These are phyloP conservation scores for Pygoscelis adeliae DNA, from an alignment of 2,113 vertebrate genomes.

Conservation along the genomic window DNA sequence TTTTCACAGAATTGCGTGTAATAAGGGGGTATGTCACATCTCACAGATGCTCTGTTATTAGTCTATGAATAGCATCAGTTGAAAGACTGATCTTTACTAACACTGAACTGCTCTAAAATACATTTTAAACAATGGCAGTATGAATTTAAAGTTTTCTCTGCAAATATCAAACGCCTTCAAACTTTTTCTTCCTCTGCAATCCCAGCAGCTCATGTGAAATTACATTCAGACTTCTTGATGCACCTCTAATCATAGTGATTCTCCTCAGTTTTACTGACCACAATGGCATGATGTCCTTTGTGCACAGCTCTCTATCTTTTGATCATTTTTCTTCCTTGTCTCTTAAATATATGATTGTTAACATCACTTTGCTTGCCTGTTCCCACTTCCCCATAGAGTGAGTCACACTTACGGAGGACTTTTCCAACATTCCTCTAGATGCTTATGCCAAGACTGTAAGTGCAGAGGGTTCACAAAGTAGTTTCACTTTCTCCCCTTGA, in stretches of 20 bases:
- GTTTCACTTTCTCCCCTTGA: background rate
- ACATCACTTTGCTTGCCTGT: background rate
- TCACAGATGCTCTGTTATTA: constrained; percentile 28
- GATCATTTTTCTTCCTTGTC: background rate
- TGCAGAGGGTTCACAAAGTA: background rate
- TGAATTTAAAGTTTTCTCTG: background rate
- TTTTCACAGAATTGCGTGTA: background rate
- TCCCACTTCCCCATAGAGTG: background rate
- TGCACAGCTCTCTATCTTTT: background rate
- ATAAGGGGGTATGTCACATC: background rate
- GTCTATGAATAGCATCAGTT: constrained; percentile 4
- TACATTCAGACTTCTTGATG: background rate
- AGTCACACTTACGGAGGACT: background rate
- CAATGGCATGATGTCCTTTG: background rate
- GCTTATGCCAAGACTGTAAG: background rate
- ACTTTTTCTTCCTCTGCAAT: background rate
- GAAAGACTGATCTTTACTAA: constrained; percentile 14
- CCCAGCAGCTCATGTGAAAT: background rate
- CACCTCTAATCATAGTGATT: background rate
- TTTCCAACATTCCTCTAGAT: background rate
- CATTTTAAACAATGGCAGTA: background rate
- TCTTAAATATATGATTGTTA: background rate
- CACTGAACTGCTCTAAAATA: background rate
- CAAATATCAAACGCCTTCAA: background rate
- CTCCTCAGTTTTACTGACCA: background rate